Evolutionary conservation across 2,888 invertebrate species (phyloP).

Genomic region (Actias luna): DNA sequence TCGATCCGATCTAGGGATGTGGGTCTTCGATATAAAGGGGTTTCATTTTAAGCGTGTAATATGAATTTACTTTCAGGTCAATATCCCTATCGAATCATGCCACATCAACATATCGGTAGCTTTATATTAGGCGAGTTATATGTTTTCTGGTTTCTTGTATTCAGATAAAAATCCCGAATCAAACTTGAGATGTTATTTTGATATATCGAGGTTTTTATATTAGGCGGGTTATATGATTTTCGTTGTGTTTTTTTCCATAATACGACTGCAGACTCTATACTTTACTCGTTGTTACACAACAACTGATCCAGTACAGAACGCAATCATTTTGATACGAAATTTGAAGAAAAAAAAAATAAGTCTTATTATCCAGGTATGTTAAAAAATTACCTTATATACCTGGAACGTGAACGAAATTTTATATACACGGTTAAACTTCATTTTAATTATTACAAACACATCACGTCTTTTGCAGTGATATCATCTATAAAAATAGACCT

Average conservation of each 20-base stretch:
- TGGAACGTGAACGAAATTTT: background rate
- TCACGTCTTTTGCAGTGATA: too few species aligned
- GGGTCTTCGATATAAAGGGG: too few species aligned
- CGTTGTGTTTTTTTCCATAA: constrained; percentile 18
- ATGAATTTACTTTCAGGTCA: too few species aligned
- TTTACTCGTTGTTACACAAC: constrained; percentile 51
- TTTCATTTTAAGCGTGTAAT: too few species aligned
- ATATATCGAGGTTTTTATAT: background rate
- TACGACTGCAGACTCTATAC: constrained; percentile 61
- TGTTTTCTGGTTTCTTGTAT: too few species aligned
- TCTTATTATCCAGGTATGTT: background rate
- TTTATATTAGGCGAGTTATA: too few species aligned
- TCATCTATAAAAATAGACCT: too few species aligned
- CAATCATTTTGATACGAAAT: constrained; percentile 37
- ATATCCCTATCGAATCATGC: too few species aligned
- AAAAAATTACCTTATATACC: background rate
- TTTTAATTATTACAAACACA: background rate
- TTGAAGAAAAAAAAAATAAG: background rate
- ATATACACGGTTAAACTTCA: background rate
- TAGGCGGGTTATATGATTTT: background rate
- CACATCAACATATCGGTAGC: too few species aligned
- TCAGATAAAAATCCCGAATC: too few species aligned
- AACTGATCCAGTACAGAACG: constrained; percentile 65
- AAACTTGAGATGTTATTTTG: too few species aligned
- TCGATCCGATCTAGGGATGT: too few species aligned